Evolutionary conservation across 2,113 vertebrate species (phyloP).

Genomic region (Turdus rufiventris): DNA sequence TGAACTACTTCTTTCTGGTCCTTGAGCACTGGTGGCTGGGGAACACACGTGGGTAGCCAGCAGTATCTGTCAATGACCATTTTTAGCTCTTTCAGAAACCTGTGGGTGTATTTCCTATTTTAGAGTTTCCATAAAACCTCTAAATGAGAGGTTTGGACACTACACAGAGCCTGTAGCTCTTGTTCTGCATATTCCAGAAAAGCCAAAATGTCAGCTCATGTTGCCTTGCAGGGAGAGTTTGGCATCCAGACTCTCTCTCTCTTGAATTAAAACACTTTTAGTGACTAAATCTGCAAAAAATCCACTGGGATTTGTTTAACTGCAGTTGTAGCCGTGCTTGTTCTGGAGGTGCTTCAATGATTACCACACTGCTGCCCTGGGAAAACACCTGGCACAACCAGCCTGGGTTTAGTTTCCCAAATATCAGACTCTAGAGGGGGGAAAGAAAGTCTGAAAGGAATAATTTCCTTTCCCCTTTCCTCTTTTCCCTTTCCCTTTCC

Average conservation of each 20-base stretch:
- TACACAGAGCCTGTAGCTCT: not conserved
- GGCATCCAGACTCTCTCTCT: not conserved
- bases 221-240: not conserved
- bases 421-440: no score
- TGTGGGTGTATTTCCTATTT: not conserved
- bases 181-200: not conserved
- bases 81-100: not conserved
- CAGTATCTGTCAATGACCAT: not conserved
- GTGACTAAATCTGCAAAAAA: not conserved
- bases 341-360: not conserved
- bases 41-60: not conserved
- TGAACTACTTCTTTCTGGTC: not conserved
- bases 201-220: not conserved
- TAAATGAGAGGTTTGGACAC: not conserved
- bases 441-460: not conserved
- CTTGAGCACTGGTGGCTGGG: not conserved
- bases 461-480: no score
- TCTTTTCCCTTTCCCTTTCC: no score
- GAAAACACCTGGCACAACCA: not conserved
- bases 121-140: not conserved
- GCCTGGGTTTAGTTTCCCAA: not conserved
- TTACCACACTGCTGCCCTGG: not conserved
- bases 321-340: not conserved
- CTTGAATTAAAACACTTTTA: not conserved
- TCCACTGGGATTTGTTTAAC: not conserved